Percentiles rank a stretch among this genome's conserved stretches.
Evolutionary conservation across 2,888 invertebrate species (phyloP).

Genomic region (Watsonalla binaria): DNA sequence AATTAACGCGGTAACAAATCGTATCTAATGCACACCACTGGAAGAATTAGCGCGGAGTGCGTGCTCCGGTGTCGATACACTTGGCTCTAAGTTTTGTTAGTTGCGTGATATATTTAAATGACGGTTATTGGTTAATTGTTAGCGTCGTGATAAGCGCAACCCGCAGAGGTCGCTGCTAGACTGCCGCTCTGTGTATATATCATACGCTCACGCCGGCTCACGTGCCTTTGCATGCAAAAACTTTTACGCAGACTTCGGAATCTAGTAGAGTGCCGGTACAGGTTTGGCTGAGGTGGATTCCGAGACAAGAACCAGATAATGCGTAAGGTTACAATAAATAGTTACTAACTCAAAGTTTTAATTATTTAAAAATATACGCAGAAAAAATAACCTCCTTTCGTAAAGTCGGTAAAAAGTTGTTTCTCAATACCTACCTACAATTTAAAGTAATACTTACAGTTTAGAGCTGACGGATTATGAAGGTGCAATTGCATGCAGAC

Average conservation of each 20-base stretch:
- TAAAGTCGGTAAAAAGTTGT: too few relatives aligned
- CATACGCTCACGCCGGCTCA: conserved; percentile 47
- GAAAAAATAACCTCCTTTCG: too few relatives aligned
- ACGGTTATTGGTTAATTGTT: conserved; percentile 55
- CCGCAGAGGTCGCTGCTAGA: conserved; percentile 60
- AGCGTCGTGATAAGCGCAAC: conserved; percentile 63
- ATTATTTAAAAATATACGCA: too few relatives aligned
- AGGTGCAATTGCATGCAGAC: too few relatives aligned
- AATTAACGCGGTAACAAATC: conserved; percentile 38
- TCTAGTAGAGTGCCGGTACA: conserved; percentile 42
- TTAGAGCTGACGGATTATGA: too few relatives aligned
- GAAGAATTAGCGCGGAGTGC: conserved; percentile 31
- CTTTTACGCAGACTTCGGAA: conserved; percentile 53
- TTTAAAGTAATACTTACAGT: too few relatives aligned
- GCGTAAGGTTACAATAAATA: too few relatives aligned
- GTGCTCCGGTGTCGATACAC: neutral
- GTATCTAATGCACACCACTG: conserved; percentile 33
- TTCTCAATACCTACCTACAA: too few relatives aligned
- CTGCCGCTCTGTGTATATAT: conserved; percentile 63
- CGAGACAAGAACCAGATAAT: neutral
- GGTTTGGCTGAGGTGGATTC: neutral
- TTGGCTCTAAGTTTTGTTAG: neutral
- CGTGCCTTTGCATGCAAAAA: conserved; percentile 71
- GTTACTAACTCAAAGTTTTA: too few relatives aligned
- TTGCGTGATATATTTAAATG: conserved; percentile 34